Conservation (phyloP, 1,140 invertebrate genomes). For the Orius insidiosus region DNA sequence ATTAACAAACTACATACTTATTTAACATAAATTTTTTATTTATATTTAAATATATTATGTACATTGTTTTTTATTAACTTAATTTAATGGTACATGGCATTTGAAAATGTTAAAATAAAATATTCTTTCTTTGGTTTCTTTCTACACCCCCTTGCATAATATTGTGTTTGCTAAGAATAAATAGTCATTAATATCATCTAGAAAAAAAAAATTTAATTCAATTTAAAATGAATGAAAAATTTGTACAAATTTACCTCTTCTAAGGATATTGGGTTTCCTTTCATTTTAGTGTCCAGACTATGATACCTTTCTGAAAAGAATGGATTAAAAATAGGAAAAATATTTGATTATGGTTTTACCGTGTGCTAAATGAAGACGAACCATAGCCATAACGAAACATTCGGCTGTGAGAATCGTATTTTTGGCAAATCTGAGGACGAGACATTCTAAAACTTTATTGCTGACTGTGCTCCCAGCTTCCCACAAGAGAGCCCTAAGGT, state of each 20-base stretch:
- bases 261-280: conserved; percentile 49
- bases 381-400: conserved; percentile 48
- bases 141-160: neutral
- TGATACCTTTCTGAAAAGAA: conserved; percentile 43
- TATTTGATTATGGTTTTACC: conserved; percentile 28
- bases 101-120: conserved; percentile 2
- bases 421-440: conserved; percentile 46
- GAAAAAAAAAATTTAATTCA: conserved; percentile 2
- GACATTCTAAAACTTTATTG: conserved; percentile 57
- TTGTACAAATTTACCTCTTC: conserved; percentile 41
- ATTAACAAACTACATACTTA: no score
- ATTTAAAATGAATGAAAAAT: neutral
- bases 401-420: conserved; percentile 39
- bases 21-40: no score
- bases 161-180: neutral
- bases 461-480: conserved; percentile 49
- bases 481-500: conserved; percentile 42
- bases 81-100: no score
- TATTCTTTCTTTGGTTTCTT: neutral
- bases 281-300: conserved; percentile 52
- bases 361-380: conserved; percentile 51
- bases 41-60: no score
- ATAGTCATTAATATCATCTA: no score
- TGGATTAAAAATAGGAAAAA: neutral
- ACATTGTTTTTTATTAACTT: no score